These are phyloP conservation scores for Peromyscus melanophrys DNA, from an alignment of 2,797 vertebrate species.

Conservation along the genomic window DNA sequence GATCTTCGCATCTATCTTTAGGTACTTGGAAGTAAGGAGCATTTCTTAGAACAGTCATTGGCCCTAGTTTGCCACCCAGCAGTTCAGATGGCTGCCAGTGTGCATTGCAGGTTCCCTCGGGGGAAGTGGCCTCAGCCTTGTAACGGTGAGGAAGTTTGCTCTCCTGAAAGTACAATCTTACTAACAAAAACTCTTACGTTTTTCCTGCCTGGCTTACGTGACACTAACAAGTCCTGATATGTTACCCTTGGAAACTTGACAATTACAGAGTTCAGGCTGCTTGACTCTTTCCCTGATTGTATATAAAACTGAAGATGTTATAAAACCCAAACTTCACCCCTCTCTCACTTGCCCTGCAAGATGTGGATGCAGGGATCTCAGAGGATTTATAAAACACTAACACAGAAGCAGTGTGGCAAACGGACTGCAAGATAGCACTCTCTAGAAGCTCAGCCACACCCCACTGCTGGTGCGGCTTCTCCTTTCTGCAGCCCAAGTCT, in stretches of 20 bases:
- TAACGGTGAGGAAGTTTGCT: not conserved
- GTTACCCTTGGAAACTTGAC: conserved; percentile 8
- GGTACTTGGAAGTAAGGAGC: not conserved
- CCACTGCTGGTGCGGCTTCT: too few relatives aligned
- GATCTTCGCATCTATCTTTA: not conserved
- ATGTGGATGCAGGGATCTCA: not conserved
- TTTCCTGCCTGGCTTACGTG: not conserved
- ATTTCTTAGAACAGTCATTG: not conserved
- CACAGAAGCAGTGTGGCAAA: not conserved
- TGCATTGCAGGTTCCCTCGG: not conserved
- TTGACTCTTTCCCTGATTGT: not conserved
- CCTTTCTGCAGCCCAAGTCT: not conserved
- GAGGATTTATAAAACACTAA: not conserved
- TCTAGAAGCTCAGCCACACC: not conserved
- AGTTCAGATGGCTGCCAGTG: not conserved
- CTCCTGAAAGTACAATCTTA: not conserved
- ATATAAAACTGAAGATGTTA: not conserved
- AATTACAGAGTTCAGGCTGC: not conserved
- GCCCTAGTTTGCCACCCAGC: not conserved
- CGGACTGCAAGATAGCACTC: not conserved
- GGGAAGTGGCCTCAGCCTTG: not conserved
- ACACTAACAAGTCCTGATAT: not conserved
- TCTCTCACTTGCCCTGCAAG: not conserved
- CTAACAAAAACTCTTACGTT: not conserved
- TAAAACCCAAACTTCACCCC: not conserved